Evolutionary conservation across 1,140 invertebrate genomes (phyloP).

Genomic region (Apis cerana): DNA sequence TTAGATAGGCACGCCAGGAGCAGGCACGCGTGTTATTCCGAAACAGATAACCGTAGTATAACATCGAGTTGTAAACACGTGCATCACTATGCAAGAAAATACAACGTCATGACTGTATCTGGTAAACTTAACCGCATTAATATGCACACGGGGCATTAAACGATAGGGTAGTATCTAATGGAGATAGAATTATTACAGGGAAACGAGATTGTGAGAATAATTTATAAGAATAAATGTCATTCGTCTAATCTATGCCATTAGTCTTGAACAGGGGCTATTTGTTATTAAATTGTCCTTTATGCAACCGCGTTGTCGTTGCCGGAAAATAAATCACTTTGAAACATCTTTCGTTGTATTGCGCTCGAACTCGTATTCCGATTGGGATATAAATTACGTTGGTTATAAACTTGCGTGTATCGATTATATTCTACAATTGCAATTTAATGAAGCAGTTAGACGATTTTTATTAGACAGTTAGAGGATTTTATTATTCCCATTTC

Average conservation of each 20-base stretch:
- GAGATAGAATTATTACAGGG: slow-evolving; percentile 10
- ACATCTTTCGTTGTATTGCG: neutral
- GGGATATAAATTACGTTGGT: neutral
- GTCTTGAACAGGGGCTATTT: slow-evolving; percentile 1
- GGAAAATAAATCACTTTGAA: neutral
- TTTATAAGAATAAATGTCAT: slow-evolving; percentile 32
- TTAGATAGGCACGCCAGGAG: slow-evolving; percentile 43
- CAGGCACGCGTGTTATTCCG: slow-evolving; percentile 33
- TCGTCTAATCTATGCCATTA: slow-evolving; percentile 21
- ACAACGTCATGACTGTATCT: slow-evolving; percentile 32
- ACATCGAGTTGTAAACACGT: slow-evolving; percentile 38
- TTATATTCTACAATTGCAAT: neutral
- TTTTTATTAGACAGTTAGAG: neutral
- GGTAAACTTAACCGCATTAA: slow-evolving; percentile 33
- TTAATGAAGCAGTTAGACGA: neutral
- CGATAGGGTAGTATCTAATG: slow-evolving; percentile 32
- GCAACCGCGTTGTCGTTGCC: neutral
- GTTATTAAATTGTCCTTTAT: neutral
- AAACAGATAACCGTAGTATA: slow-evolving; percentile 47
- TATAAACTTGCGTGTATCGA: neutral
- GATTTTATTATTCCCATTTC: neutral
- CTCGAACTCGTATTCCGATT: neutral
- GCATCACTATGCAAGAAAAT: slow-evolving; percentile 32
- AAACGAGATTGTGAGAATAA: neutral
- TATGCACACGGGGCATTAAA: slow-evolving; percentile 17